Evolutionary conservation across 1,140 invertebrate genomes (phyloP).

Genomic region (Lordiphosa collinella): DNA sequence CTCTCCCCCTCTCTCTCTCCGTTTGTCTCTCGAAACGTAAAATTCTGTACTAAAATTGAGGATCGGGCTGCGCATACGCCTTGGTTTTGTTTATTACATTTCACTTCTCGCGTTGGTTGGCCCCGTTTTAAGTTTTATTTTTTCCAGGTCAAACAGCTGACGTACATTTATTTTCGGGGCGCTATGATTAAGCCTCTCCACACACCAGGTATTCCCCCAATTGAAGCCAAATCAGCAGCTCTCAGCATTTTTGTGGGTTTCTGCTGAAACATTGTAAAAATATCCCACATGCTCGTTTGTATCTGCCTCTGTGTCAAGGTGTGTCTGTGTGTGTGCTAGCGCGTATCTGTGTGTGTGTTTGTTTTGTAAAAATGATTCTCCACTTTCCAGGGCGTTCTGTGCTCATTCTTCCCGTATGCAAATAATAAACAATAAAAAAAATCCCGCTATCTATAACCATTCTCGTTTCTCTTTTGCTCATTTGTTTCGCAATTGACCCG

Average conservation of each 20-base stretch:
- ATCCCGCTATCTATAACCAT: constrained; percentile 36
- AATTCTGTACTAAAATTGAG: constrained; percentile 1
- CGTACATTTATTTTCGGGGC: constrained; percentile 1
- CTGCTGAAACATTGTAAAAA: constrained; percentile 41
- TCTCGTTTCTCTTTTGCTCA: constrained; percentile 17
- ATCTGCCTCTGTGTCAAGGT: constrained; percentile 37
- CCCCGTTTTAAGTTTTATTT: constrained; percentile 7
- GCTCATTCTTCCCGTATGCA: constrained; percentile 19
- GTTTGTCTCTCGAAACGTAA: constrained; percentile 6
- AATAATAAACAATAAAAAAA: constrained; percentile 43
- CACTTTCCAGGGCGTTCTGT: constrained; percentile 44
- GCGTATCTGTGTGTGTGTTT: constrained; percentile 19
- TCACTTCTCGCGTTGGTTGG: constrained; percentile 35
- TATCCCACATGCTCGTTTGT: constrained; percentile 2
- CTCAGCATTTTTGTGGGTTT: constrained; percentile 54
- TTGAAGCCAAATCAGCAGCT: constrained; percentile 26
- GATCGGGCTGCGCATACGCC: constrained; percentile 37
- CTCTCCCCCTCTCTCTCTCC: constrained; percentile 20
- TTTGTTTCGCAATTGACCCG: constrained; percentile 66
- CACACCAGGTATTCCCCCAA: constrained; percentile 63
- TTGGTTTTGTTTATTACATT: constrained; percentile 17
- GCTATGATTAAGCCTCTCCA: constrained; percentile 48
- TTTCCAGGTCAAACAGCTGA: constrained; percentile 33
- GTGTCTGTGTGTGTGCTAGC: constrained; percentile 14
- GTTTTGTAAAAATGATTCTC: constrained; percentile 58